Percentiles rank a stretch among this genome's conserved stretches.
These are phyloP conservation scores for Planiliza haematocheilus DNA, from an alignment of 2,113 vertebrate species.

Conservation along the genomic window DNA sequence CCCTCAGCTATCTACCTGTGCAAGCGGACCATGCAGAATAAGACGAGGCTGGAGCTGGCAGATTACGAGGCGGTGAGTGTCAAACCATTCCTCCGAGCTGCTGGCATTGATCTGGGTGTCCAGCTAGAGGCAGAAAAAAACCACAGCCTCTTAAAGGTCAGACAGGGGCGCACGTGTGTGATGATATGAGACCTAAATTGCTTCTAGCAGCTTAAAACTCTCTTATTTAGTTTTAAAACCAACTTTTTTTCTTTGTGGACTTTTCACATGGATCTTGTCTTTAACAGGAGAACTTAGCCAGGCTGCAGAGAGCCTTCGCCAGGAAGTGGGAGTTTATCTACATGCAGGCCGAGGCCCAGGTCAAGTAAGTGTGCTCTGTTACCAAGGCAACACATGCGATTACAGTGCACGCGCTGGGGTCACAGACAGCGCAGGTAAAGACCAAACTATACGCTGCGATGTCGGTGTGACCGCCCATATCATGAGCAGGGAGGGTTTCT, in stretches of 20 bases:
- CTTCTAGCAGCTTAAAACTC: background rate
- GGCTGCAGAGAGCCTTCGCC: slow-evolving; percentile 97
- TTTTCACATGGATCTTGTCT: slow-evolving; percentile 30
- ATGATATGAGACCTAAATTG: slow-evolving; percentile 9
- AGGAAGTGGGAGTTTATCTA: slow-evolving; percentile 99
- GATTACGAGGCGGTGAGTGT: slow-evolving; percentile 98
- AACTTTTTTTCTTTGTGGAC: background rate
- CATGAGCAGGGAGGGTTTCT: background rate
- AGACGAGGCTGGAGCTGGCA: slow-evolving; percentile 96
- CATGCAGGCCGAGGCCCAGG: slow-evolving; percentile 99
- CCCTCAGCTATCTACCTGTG: slow-evolving; percentile 96
- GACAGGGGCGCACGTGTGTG: background rate
- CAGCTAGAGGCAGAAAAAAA: slow-evolving; percentile 8
- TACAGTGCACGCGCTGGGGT: background rate
- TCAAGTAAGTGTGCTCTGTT: slow-evolving; percentile 91
- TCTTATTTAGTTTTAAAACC: no score
- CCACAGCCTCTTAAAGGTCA: slow-evolving; percentile 35
- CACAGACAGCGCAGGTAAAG: slow-evolving; percentile 23
- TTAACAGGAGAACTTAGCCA: slow-evolving; percentile 94
- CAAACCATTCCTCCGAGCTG: slow-evolving; percentile 18
- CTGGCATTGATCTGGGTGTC: slow-evolving; percentile 51
- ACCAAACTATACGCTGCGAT: background rate
- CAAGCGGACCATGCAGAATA: slow-evolving; percentile 99
- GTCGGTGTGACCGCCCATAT: background rate
- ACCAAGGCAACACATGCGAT: slow-evolving; percentile 53